Conservation (phyloP, 1,140 invertebrate species). For the Drosophila seguyi region DNA sequence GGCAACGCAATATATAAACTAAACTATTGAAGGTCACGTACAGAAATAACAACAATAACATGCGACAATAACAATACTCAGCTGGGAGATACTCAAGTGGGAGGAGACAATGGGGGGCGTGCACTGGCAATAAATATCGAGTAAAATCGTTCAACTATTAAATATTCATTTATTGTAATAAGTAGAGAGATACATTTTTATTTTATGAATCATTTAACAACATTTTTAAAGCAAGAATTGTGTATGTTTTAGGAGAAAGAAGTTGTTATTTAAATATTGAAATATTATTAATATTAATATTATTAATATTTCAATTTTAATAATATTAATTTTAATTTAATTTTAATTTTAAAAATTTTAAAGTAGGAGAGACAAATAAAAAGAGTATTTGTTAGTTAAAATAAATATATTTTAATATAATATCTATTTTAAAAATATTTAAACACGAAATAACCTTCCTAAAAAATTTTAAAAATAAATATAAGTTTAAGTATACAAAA, state of each 20-base stretch:
- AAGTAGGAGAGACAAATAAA: no score
- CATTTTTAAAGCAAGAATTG: not conserved
- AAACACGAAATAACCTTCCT: not conserved
- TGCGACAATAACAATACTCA: constrained; percentile 49
- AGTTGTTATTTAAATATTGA: no score
- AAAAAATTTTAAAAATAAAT: not conserved
- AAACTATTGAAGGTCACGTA: constrained; percentile 80
- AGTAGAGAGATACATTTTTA: not conserved
- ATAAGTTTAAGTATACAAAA: not conserved
- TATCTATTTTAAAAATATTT: not conserved
- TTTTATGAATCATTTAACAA: not conserved
- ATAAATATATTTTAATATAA: not conserved
- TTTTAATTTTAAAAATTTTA: no score
- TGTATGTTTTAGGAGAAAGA: no score
- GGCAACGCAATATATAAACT: constrained; percentile 67
- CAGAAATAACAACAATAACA: constrained; percentile 55
- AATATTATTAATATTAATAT: no score
- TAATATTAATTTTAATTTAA: no score
- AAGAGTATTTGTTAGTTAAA: not conserved
- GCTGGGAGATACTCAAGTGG: constrained; percentile 23
- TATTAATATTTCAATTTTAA: no score
- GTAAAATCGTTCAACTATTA: not conserved
- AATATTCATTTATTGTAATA: not conserved
- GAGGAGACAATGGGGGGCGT: constrained; percentile 12
- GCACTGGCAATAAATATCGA: constrained; percentile 4